These are phyloP conservation scores for Zelleria hepariella DNA, from an alignment of 2,888 invertebrate species.

Conservation along the genomic window DNA sequence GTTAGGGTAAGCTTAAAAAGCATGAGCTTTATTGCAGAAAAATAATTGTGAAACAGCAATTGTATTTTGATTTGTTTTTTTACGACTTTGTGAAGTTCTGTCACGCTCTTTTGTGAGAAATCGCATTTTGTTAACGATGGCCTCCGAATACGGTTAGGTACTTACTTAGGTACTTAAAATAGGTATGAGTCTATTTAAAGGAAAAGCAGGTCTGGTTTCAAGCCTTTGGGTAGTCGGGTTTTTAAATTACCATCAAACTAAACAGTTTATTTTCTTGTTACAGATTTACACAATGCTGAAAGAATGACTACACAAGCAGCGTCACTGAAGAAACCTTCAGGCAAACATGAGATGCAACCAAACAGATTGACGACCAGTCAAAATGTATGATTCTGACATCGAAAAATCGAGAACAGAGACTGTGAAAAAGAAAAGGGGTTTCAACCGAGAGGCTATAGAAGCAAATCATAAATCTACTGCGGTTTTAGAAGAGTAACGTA, in stretches of 20 bases:
- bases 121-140: too few species aligned
- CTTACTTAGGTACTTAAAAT: too few species aligned
- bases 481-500: neutral
- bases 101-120: too few species aligned
- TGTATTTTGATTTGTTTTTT: too few species aligned
- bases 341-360: neutral
- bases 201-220: too few species aligned
- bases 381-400: neutral
- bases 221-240: too few species aligned
- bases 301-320: neutral
- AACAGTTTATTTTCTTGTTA: neutral
- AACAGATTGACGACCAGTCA: neutral
- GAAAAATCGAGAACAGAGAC: constrained; percentile 3
- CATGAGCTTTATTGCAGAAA: neutral
- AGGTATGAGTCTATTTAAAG: too few species aligned
- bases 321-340: neutral
- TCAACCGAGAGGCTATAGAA: neutral
- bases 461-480: constrained; percentile 1
- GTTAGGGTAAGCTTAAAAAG: neutral
- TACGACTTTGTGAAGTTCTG: too few species aligned
- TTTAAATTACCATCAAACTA: neutral
- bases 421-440: constrained; percentile 7
- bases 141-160: too few species aligned
- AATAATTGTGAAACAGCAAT: neutral
- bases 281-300: neutral